These are phyloP conservation scores for Eilema caniola DNA, from an alignment of 2,888 invertebrate species.

Conservation along the genomic window DNA sequence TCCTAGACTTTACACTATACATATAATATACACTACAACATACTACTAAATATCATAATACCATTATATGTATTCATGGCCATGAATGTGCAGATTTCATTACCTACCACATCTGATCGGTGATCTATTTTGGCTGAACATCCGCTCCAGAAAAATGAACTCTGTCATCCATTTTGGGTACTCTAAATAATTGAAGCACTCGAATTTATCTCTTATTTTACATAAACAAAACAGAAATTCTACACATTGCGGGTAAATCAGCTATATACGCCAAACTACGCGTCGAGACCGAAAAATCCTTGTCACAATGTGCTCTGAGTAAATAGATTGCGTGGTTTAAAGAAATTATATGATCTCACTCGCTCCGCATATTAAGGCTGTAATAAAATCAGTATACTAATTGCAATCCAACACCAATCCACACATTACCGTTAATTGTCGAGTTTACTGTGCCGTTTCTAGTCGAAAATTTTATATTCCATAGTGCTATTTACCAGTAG, in stretches of 20 bases:
- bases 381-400: constrained; percentile 30
- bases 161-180: neutral
- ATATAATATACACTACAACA: too few species aligned
- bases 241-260: neutral
- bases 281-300: neutral
- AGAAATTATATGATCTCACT: neutral
- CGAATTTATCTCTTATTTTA: neutral
- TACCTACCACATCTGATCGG: neutral
- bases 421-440: constrained; percentile 41
- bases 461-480: constrained; percentile 26
- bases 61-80: neutral
- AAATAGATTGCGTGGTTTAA: neutral
- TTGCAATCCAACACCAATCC: constrained; percentile 32
- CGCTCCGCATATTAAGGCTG: neutral
- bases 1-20: neutral
- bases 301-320: neutral
- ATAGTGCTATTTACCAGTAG: constrained; percentile 27
- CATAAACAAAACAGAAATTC: neutral
- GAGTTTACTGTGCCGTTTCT: constrained; percentile 34
- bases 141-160: neutral
- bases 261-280: neutral
- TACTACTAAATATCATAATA: too few species aligned
- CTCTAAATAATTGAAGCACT: constrained; percentile 1
- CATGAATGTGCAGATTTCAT: neutral
- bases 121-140: neutral